A percentile compares a stretch with the other conserved stretches of the same genome.
Evolutionary conservation across 2,888 invertebrate genomes (phyloP).

Genomic region (Leptarthrus brevirostris): DNA sequence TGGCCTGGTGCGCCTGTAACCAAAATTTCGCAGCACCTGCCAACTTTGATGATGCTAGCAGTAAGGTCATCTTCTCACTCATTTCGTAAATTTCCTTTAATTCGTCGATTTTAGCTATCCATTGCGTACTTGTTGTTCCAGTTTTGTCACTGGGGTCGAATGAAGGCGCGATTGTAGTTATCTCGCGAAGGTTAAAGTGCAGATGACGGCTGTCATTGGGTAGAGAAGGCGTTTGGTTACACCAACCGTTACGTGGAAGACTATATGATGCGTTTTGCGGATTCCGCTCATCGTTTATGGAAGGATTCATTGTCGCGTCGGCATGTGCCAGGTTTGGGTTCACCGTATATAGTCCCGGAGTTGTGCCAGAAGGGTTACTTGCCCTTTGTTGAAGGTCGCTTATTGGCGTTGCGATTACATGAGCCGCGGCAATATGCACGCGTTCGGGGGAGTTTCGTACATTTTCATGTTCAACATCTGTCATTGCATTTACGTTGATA

Average conservation of each 20-base stretch:
- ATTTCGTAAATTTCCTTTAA: neutral
- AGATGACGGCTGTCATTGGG: neutral
- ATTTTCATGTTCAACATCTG: too few relatives aligned
- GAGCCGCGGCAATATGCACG: too few relatives aligned
- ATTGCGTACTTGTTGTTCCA: too few relatives aligned
- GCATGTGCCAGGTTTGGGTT: neutral
- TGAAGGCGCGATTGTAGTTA: neutral
- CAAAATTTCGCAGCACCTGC: neutral
- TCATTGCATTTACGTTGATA: too few relatives aligned
- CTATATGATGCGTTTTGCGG: too few relatives aligned
- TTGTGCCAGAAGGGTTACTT: too few relatives aligned
- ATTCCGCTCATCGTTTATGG: neutral
- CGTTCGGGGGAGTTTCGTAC: too few relatives aligned
- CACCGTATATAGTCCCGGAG: neutral
- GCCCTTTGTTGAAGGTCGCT: too few relatives aligned
- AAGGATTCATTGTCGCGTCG: neutral
- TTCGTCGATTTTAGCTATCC: too few relatives aligned
- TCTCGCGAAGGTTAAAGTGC: neutral
- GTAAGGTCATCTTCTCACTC: neutral
- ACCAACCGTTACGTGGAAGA: too few relatives aligned
- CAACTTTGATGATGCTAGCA: neutral
- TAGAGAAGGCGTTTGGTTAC: neutral
- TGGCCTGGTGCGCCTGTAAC: neutral
- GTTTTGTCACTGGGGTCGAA: neutral
- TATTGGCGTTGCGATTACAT: too few relatives aligned